Conservation (phyloP, 2,888 invertebrate genomes). For the Leucozona laternaria region DNA sequence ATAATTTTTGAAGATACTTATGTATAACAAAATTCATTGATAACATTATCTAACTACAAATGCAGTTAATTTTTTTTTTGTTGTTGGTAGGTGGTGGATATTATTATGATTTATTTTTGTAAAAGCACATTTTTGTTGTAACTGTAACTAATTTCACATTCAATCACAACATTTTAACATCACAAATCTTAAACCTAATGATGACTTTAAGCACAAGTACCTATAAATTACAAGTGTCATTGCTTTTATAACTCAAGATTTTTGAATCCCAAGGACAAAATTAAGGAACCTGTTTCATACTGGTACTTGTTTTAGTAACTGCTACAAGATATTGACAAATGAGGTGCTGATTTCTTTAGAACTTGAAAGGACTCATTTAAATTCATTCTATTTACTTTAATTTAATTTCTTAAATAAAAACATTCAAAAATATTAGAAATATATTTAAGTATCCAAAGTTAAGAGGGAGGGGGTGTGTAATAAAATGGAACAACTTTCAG, state of each 20-base stretch:
- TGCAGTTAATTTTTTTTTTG: conserved; percentile 47
- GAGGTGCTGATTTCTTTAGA: no score
- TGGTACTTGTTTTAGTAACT: no score
- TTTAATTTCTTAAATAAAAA: no score
- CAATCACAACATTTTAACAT: not conserved
- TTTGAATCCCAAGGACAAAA: not conserved
- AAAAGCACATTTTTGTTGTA: conserved; percentile 11
- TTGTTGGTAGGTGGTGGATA: conserved; percentile 32
- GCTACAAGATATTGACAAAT: no score
- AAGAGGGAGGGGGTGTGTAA: no score
- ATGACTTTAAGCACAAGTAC: not conserved
- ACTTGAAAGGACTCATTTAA: no score
- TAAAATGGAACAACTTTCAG: no score
- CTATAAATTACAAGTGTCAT: not conserved
- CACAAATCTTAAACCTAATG: not conserved
- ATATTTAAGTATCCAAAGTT: no score
- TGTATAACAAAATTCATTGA: conserved; percentile 9
- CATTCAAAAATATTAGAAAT: no score
- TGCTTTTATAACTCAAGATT: not conserved
- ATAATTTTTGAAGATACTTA: not conserved
- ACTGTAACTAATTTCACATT: conserved; percentile 29
- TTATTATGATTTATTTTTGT: conserved; percentile 4
- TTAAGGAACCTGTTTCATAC: not conserved
- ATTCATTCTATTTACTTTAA: no score
- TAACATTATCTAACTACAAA: conserved; percentile 44